These are phyloP conservation scores for Ibycter americanus DNA, from an alignment of 2,797 vertebrate genomes.

Conservation along the genomic window DNA sequence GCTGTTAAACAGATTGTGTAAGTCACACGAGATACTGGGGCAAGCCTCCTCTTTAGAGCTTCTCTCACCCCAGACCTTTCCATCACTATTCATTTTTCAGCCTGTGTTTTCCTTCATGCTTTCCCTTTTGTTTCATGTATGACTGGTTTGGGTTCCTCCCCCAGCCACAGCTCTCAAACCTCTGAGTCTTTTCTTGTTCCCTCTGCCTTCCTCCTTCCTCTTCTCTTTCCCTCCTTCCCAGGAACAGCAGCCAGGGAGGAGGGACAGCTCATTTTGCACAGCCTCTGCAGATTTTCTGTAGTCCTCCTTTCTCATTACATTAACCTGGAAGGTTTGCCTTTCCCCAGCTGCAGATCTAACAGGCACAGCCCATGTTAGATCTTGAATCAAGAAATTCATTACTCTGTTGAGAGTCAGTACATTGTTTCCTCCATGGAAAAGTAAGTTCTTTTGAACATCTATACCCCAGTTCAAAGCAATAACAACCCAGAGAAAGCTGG, in stretches of 20 bases:
- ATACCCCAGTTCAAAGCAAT: background rate
- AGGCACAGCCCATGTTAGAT: background rate
- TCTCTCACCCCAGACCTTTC: slow-evolving; percentile 43
- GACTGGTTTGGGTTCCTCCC: background rate
- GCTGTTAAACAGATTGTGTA: slow-evolving; percentile 76
- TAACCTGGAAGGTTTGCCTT: background rate
- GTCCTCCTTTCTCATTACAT: background rate
- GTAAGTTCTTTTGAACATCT: background rate
- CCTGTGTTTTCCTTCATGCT: background rate
- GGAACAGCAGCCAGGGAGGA: background rate
- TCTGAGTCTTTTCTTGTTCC: background rate
- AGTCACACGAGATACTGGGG: slow-evolving; percentile 83
- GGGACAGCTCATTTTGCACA: background rate
- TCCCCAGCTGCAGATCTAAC: background rate
- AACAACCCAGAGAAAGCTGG: background rate
- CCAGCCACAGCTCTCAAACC: background rate
- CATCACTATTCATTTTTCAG: slow-evolving; percentile 61
- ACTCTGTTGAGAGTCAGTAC: background rate
- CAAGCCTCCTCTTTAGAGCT: slow-evolving; percentile 44
- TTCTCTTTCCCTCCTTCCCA: background rate
- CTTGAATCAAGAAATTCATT: background rate
- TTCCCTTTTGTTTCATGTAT: background rate
- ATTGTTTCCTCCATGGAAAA: background rate
- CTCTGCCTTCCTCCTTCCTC: background rate
- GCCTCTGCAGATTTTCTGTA: background rate